phyloP scores from a whole-genome alignment of 2,113 vertebrate species.

The Chascanopsetta lugubris region DNA sequence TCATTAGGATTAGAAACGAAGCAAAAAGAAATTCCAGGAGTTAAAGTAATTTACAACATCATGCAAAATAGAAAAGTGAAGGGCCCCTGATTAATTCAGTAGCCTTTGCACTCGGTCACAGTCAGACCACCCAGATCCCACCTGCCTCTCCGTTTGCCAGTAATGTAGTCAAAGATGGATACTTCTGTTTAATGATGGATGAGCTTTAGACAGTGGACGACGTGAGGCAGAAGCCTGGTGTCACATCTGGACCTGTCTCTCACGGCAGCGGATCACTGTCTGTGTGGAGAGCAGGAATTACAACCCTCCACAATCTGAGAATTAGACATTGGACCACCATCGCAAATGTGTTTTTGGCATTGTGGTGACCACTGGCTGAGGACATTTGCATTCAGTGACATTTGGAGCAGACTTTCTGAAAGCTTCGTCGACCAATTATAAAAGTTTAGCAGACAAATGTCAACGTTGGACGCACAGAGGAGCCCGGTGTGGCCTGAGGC shows the following conservation, averaged over 20 bases:
- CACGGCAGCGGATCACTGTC: not conserved
- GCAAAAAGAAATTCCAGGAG: not conserved
- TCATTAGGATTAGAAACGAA: too few species aligned
- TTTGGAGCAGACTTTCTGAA: constrained; percentile 1
- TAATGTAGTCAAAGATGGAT: not conserved
- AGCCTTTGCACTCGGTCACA: not conserved
- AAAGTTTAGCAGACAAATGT: not conserved
- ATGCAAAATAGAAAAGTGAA: not conserved
- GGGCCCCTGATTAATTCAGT: not conserved
- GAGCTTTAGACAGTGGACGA: too few species aligned
- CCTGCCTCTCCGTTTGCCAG: not conserved
- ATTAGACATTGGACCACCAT: not conserved
- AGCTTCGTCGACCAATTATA: not conserved
- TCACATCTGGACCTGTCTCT: not conserved
- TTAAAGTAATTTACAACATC: not conserved
- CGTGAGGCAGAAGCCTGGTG: not conserved
- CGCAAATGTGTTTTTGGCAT: not conserved
- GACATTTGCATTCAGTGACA: not conserved
- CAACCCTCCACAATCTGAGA: too few species aligned
- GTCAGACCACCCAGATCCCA: not conserved
- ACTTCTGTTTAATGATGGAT: not conserved
- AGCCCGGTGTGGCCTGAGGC: too few species aligned
- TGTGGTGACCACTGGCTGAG: not conserved
- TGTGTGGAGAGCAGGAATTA: too few species aligned
- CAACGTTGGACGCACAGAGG: not conserved